Conservation (phyloP, 2,113 vertebrate genomes). For the Raja brachyura region DNA sequence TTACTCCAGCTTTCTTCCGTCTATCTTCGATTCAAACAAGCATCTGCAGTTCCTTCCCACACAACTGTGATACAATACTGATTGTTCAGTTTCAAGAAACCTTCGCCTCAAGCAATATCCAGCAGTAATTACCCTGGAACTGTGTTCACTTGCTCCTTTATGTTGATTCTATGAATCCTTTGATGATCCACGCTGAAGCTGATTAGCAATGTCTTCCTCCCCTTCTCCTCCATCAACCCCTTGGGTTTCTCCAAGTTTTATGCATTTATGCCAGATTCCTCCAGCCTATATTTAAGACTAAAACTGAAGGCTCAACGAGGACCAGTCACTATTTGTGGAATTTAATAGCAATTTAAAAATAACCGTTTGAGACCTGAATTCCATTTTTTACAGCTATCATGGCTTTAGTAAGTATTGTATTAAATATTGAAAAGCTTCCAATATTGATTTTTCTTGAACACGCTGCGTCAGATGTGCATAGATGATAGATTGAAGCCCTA, state of each 20-base stretch:
- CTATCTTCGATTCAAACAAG: no score
- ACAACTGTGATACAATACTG: neutral
- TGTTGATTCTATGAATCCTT: neutral
- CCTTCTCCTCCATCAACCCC: neutral
- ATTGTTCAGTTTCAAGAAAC: neutral
- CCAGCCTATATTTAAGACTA: neutral
- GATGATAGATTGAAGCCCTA: neutral
- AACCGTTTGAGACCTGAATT: neutral
- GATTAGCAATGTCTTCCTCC: neutral
- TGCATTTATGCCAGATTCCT: neutral
- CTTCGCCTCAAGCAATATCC: neutral
- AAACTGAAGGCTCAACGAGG: neutral
- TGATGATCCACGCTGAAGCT: neutral
- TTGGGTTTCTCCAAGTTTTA: neutral
- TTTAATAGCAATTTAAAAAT: neutral
- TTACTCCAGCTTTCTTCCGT: no score
- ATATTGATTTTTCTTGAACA: no score
- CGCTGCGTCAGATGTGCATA: neutral
- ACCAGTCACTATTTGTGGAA: neutral
- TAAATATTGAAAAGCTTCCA: neutral
- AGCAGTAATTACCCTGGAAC: neutral
- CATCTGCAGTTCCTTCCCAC: no score
- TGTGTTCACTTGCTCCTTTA: neutral
- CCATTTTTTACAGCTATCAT: neutral
- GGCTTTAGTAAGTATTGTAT: neutral